These are phyloP conservation scores for Rhinopomastus cyanomelas DNA, from an alignment of 2,113 vertebrate species.

Conservation along the genomic window DNA sequence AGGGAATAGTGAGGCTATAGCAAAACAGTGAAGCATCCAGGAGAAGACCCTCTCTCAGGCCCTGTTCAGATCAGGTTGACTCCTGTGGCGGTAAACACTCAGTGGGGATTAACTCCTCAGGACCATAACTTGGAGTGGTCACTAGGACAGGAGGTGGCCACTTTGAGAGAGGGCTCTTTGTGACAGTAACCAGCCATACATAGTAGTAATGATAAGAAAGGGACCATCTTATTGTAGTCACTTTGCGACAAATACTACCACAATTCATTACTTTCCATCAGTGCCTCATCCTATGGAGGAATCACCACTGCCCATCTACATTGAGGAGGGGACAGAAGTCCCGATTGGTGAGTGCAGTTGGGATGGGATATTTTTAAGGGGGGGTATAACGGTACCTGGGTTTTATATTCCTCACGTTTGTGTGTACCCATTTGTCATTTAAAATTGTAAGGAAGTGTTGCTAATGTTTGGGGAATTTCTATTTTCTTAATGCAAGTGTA, in stretches of 20 bases:
- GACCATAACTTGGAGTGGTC: not conserved
- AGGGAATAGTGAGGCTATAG: not conserved
- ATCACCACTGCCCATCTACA: constrained; percentile 74
- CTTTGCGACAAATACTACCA: constrained; percentile 74
- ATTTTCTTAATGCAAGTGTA: not conserved
- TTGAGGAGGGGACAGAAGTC: constrained; percentile 73
- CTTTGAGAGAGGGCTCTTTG: constrained; percentile 1
- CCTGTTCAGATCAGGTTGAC: not conserved
- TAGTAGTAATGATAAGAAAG: constrained; percentile 63
- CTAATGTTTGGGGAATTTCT: constrained; percentile 27
- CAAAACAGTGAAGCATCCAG: not conserved
- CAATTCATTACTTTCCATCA: constrained; percentile 77
- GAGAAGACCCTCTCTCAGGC: not conserved
- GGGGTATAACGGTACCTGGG: constrained; percentile 46
- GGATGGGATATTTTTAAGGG: constrained; percentile 65
- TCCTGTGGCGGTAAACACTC: not conserved
- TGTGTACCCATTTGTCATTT: constrained; percentile 36
- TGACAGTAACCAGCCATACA: constrained; percentile 26
- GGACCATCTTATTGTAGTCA: constrained; percentile 65
- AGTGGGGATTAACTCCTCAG: not conserved
- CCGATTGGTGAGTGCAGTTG: constrained; percentile 72
- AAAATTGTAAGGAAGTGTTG: constrained; percentile 41
- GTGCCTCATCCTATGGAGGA: constrained; percentile 75
- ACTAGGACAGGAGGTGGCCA: not conserved
- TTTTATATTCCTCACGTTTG: constrained; percentile 41